Evolutionary conservation across 23 tunicate species (phyloP).

Genomic region (Corella eumyota): DNA sequence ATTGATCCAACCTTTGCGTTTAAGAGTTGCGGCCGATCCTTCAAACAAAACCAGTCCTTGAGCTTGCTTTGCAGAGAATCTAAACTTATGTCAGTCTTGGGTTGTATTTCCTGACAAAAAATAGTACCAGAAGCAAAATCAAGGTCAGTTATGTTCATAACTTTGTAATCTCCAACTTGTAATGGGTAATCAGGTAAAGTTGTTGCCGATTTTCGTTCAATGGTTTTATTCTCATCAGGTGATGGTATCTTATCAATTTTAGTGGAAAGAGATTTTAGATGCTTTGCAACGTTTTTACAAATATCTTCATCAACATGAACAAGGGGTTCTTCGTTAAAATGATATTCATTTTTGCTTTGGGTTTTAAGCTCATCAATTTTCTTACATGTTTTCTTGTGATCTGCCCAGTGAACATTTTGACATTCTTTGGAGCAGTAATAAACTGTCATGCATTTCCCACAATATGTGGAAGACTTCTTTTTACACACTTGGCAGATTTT

Average conservation of each 20-base stretch:
- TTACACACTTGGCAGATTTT: constrained; percentile 10
- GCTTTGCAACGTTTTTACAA: constrained; percentile 7
- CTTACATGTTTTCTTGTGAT: constrained; percentile 33
- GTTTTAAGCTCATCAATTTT: not conserved
- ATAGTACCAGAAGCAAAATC: constrained; percentile 1
- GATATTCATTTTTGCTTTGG: not conserved
- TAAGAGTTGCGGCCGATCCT: not conserved
- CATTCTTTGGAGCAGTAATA: constrained; percentile 41
- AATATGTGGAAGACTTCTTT: not conserved
- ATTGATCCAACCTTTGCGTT: constrained; percentile 4
- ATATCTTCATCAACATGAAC: constrained; percentile 4
- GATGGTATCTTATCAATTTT: not conserved
- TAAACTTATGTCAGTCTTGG: not conserved
- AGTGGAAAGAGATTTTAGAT: not conserved
- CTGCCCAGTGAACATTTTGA: constrained; percentile 44
- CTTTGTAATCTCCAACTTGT: too few species aligned
- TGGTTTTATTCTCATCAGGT: not conserved
- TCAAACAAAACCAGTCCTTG: not conserved
- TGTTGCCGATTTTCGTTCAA: not conserved
- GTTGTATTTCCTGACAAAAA: constrained; percentile 3
- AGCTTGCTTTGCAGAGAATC: constrained; percentile 3
- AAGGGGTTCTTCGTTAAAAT: not conserved
- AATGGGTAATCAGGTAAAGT: too few species aligned
- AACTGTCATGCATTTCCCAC: constrained; percentile 11
- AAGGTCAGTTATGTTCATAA: constrained; percentile 1